These are phyloP conservation scores for Anarsia innoxiella DNA, from an alignment of 2,888 invertebrate species.

Conservation along the genomic window DNA sequence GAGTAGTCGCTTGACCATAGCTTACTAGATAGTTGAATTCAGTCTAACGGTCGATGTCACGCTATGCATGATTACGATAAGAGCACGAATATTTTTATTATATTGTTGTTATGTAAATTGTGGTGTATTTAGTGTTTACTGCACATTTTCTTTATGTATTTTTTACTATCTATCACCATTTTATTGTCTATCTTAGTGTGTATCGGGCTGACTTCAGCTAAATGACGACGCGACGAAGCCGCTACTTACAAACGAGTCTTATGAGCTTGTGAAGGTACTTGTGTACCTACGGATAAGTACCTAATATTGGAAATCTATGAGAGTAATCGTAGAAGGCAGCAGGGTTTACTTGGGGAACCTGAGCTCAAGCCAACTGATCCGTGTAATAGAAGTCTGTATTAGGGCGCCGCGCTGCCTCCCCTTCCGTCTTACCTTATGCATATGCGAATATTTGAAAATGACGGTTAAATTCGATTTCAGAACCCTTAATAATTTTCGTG, in stretches of 20 bases:
- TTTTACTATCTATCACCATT: constrained; percentile 13
- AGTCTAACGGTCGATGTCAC: constrained; percentile 62
- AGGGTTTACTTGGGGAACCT: constrained; percentile 50
- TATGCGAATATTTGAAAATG: constrained; percentile 22
- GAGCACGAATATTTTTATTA: constrained; percentile 57
- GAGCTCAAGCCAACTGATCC: constrained; percentile 55
- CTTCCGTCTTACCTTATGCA: constrained; percentile 34
- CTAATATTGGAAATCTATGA: constrained; percentile 28
- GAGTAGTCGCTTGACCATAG: constrained; percentile 63
- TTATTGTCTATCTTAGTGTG: too few species aligned
- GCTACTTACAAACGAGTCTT: too few species aligned
- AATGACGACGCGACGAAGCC: too few species aligned
- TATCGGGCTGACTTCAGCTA: too few species aligned
- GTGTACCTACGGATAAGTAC: not conserved
- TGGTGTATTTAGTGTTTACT: constrained; percentile 54
- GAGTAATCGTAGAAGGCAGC: constrained; percentile 43
- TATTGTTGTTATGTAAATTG: constrained; percentile 47
- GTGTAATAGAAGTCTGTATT: constrained; percentile 63
- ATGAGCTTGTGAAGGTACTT: too few species aligned
- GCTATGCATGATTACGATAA: constrained; percentile 72
- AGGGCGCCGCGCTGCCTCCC: constrained; percentile 30
- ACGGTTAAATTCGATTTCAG: constrained; percentile 18
- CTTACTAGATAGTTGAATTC: constrained; percentile 52
- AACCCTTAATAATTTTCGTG: not conserved
- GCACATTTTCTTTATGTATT: constrained; percentile 47